A percentile compares a stretch with the other conserved stretches of the same genome.
These are phyloP conservation scores for Stomatorhinus walkeri DNA, from an alignment of 2,797 vertebrate species.

Conservation along the genomic window DNA sequence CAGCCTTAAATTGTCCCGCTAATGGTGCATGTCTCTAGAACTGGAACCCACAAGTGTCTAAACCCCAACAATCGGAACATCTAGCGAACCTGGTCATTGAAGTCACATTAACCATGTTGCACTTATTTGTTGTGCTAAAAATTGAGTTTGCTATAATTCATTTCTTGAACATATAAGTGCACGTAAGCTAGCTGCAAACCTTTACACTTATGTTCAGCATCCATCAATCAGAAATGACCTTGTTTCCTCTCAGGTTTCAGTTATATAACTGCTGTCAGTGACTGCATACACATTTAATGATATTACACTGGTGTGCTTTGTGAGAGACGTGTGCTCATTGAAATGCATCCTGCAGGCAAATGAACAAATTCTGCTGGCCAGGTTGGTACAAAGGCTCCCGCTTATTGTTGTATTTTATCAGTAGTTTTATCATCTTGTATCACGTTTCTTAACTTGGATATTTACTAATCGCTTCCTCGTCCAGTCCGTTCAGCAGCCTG, in stretches of 20 bases:
- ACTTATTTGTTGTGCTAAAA: neutral
- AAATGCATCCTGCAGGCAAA: neutral
- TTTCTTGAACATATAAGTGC: neutral
- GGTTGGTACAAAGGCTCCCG: neutral
- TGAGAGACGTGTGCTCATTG: neutral
- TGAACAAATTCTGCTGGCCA: neutral
- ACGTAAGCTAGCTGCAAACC: neutral
- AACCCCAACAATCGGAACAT: neutral
- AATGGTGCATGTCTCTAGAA: neutral
- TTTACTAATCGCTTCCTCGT: neutral
- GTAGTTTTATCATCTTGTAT: neutral
- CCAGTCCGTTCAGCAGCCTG: neutral
- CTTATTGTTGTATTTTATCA: neutral
- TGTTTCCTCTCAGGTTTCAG: neutral
- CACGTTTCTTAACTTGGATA: neutral
- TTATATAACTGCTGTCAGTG: neutral
- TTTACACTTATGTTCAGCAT: neutral
- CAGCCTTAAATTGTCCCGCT: neutral
- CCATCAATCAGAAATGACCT: neutral
- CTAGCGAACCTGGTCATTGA: neutral
- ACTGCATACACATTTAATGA: neutral
- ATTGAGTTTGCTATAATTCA: neutral
- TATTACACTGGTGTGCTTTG: neutral
- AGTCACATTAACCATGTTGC: neutral
- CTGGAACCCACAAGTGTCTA: neutral